Percentiles rank a stretch among this genome's conserved stretches.
These are phyloP conservation scores for Peucedramus taeniatus DNA, from an alignment of 2,113 vertebrate genomes.

Conservation along the genomic window DNA sequence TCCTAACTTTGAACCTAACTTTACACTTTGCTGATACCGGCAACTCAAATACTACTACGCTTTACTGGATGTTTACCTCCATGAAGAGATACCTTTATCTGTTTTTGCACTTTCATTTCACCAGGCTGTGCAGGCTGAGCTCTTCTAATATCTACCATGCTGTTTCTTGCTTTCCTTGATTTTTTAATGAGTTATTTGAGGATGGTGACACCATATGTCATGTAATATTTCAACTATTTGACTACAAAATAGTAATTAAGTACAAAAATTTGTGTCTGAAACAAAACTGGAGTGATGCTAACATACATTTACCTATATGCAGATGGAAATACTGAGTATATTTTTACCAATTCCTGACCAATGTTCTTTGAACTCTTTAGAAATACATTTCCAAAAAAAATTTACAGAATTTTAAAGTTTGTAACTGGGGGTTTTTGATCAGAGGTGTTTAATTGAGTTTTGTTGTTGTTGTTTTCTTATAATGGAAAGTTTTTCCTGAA, in stretches of 20 bases:
- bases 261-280: not conserved
- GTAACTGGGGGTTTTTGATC: accelerated
- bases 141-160: not conserved
- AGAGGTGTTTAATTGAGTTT: not conserved
- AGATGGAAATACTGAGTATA: not conserved
- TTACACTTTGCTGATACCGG: not conserved
- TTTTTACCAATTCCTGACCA: not conserved
- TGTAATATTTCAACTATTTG: not conserved
- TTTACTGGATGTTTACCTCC: not conserved
- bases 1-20: not conserved
- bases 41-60: not conserved
- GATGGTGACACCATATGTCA: not conserved
- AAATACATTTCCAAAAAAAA: not conserved
- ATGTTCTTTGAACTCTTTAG: not conserved
- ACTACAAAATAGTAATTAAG: not conserved
- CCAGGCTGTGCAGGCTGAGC: not conserved
- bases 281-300: not conserved
- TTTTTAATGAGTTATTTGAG: not conserved
- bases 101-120: not conserved
- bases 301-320: not conserved
- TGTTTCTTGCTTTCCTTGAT: not conserved
- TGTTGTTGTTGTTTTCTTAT: not conserved
- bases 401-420: not conserved
- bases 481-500: not conserved
- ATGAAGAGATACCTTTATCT: not conserved